A percentile compares a stretch with the other conserved stretches of the same genome.
Conservation (phyloP, 2,113 vertebrate species). For the Sphaerodactylus townsendi region DNA sequence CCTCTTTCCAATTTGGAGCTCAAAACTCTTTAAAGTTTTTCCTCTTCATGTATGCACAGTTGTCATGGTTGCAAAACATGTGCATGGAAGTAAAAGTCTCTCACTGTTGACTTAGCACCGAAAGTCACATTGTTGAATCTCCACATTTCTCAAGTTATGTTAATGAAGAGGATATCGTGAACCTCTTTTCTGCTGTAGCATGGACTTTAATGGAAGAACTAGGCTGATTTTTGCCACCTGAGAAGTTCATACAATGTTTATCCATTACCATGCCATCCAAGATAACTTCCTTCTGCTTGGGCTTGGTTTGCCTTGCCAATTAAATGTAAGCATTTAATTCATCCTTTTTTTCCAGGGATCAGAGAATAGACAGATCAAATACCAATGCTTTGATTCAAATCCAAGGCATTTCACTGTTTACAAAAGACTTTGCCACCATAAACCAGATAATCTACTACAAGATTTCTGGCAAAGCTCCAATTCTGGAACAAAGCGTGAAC, state of each 20-base stretch:
- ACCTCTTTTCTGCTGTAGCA: constrained; percentile 24
- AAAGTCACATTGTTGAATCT: constrained; percentile 38
- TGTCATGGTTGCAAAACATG: constrained; percentile 46
- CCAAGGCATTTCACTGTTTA: not conserved
- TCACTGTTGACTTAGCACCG: constrained; percentile 39
- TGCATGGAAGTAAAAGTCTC: constrained; percentile 35
- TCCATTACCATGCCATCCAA: not conserved
- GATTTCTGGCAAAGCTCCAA: not conserved
- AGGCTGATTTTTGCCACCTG: not conserved
- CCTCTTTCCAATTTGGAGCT: constrained; percentile 55
- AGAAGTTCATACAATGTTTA: not conserved
- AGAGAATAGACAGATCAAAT: not conserved
- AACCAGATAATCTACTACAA: not conserved
- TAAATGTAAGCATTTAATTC: not conserved
- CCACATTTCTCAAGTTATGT: constrained; percentile 14
- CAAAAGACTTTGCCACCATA: not conserved
- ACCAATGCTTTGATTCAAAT: fast-evolving
- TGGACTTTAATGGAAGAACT: not conserved
- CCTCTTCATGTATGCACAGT: constrained; percentile 32
- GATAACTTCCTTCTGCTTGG: not conserved
- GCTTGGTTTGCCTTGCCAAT: not conserved
- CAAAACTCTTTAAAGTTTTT: constrained; percentile 56
- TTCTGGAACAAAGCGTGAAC: no score
- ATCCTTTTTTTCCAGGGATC: not conserved
- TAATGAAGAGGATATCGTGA: not conserved